These are phyloP conservation scores for Ictalurus furcatus DNA, from an alignment of 2,113 vertebrate genomes.

Conservation along the genomic window DNA sequence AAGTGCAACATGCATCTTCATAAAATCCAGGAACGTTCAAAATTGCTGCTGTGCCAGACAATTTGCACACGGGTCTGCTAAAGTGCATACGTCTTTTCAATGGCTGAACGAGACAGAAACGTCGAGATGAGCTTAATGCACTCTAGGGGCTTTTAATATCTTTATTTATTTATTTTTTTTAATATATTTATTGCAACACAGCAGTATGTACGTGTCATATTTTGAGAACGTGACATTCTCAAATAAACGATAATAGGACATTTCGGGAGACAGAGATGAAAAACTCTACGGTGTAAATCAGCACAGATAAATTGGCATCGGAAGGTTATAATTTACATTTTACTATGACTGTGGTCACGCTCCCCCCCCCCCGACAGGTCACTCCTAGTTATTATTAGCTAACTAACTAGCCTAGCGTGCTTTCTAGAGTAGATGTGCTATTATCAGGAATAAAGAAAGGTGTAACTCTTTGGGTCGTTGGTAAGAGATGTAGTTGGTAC, in stretches of 20 bases:
- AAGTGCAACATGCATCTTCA: conserved; percentile 63
- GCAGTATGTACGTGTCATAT: neutral
- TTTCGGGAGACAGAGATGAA: neutral
- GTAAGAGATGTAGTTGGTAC: neutral
- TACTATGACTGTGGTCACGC: neutral
- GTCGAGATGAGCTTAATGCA: conserved; percentile 37
- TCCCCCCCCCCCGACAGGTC: neutral
- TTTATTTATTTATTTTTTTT: no score
- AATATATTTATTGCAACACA: neutral
- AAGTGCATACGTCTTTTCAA: conserved; percentile 22
- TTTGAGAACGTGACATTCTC: neutral
- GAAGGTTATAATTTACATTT: neutral
- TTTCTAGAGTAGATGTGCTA: neutral
- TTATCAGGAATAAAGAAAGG: neutral
- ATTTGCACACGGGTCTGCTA: conserved; percentile 31
- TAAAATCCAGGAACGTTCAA: conserved; percentile 42
- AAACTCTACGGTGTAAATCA: neutral
- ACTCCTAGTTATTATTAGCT: neutral
- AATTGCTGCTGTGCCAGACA: conserved; percentile 39
- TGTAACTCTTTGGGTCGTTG: neutral
- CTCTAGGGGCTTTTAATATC: neutral
- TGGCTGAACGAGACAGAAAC: conserved; percentile 22
- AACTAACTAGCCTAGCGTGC: neutral
- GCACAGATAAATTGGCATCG: neutral
- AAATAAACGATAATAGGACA: neutral